A percentile compares a stretch with the other conserved stretches of the same genome.
Evolutionary conservation across 30 jellyfish, hydroid and myxozoan species (phyloP).

Genomic region (Haliclystus octoradiatus): DNA sequence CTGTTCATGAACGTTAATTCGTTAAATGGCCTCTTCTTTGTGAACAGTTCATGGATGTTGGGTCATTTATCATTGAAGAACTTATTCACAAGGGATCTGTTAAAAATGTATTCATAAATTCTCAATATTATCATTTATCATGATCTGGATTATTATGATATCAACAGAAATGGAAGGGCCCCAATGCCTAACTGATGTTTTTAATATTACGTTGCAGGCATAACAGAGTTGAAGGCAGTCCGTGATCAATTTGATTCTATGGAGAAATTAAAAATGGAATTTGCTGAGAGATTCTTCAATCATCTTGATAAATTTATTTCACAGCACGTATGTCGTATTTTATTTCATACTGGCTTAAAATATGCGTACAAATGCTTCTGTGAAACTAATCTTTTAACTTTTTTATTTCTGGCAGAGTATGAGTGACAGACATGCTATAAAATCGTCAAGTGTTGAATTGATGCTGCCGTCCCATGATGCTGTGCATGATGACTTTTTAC

Average conservation of each 20-base stretch:
- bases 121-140: background rate
- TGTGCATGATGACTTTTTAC: slow-evolving; percentile 68
- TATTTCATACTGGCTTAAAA: too few relatives aligned
- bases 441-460: slow-evolving; percentile 36
- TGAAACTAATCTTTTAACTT: too few relatives aligned
- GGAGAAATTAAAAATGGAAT: slow-evolving; percentile 41
- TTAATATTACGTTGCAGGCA: slow-evolving; percentile 35
- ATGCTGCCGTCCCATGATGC: slow-evolving; percentile 76
- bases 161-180: too few relatives aligned
- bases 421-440: slow-evolving; percentile 32
- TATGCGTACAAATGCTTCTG: too few relatives aligned
- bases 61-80: too few relatives aligned
- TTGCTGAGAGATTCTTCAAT: slow-evolving; percentile 63
- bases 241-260: slow-evolving; percentile 65
- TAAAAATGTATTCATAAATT: too few relatives aligned
- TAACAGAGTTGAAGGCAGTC: slow-evolving; percentile 72
- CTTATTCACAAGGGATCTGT: too few relatives aligned
- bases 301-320: slow-evolving; percentile 84
- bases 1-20: too few relatives aligned
- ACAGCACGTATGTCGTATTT: slow-evolving; percentile 42
- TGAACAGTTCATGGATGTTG: too few relatives aligned
- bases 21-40: too few relatives aligned
- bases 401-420: slow-evolving; percentile 46
- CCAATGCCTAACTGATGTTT: too few relatives aligned
- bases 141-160: background rate